These are phyloP conservation scores for Tauraco erythrolophus DNA, from an alignment of 2,113 vertebrate species.

Conservation along the genomic window DNA sequence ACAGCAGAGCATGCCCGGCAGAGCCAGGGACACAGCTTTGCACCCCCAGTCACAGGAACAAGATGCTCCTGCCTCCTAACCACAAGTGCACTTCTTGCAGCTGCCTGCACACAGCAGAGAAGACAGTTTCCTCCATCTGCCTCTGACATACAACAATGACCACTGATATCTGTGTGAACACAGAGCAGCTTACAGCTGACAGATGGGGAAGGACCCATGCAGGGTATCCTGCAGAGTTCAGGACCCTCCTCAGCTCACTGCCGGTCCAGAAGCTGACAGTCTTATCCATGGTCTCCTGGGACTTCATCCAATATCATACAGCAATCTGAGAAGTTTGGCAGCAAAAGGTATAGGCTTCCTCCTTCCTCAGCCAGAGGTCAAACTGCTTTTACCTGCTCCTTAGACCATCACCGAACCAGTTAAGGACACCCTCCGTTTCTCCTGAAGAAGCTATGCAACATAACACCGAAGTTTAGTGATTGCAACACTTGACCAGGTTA, in stretches of 20 bases:
- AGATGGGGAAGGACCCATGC: neutral
- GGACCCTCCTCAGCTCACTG: neutral
- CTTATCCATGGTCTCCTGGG: neutral
- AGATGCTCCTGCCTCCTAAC: neutral
- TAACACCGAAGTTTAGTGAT: neutral
- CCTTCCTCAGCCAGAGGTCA: neutral
- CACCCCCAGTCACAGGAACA: neutral
- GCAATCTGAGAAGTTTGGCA: neutral
- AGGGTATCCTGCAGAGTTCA: neutral
- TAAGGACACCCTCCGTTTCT: neutral
- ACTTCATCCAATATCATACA: neutral
- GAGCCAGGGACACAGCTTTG: neutral
- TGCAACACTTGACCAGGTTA: neutral
- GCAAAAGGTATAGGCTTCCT: neutral
- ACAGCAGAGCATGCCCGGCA: neutral
- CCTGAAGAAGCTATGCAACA: neutral
- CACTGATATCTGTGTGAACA: neutral
- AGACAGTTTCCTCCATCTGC: neutral
- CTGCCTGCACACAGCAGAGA: neutral
- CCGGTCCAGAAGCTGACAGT: neutral
- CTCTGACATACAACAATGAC: fast-evolving
- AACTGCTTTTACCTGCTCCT: neutral
- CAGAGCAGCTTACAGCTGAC: fast-evolving
- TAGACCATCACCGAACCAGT: neutral
- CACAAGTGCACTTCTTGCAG: neutral